A percentile compares a stretch with the other conserved stretches of the same genome.
phyloP scores from a whole-genome alignment of 2,113 vertebrate genomes.

The Rallus limicola region DNA sequence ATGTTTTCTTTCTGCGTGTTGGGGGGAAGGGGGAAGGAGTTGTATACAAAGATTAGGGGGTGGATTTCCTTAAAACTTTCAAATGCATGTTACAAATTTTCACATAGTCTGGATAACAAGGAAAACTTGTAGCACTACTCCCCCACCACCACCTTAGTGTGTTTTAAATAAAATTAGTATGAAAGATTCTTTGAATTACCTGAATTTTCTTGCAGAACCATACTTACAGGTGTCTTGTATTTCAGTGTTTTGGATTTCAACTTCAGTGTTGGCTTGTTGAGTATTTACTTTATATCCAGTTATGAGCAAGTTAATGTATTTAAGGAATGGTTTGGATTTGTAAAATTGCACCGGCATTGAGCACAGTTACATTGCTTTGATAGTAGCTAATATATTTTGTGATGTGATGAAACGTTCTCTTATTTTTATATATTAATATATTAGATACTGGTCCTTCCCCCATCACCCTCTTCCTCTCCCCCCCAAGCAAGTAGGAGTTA shows the following conservation, averaged over 20 bases:
- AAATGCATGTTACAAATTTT: neutral
- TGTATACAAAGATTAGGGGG: neutral
- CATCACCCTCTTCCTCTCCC: too few relatives aligned
- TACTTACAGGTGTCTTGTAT: neutral
- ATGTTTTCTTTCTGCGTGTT: neutral
- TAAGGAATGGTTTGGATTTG: neutral
- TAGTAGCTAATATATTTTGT: neutral
- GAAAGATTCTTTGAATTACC: neutral
- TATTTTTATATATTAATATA: neutral
- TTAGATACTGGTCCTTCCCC: neutral
- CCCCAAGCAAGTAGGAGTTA: neutral
- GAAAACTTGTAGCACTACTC: neutral
- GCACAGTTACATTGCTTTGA: neutral
- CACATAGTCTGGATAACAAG: neutral
- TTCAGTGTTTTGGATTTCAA: neutral
- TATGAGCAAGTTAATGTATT: neutral
- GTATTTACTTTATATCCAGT: neutral
- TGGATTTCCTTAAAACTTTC: neutral
- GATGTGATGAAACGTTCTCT: neutral
- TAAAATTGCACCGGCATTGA: rapidly evolving
- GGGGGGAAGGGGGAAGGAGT: too few relatives aligned
- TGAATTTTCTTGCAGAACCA: neutral
- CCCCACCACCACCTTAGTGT: too few relatives aligned
- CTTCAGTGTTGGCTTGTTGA: neutral
- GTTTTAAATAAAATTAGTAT: too few relatives aligned